A percentile compares a stretch with the other conserved stretches of the same genome.
phyloP scores from a whole-genome alignment of 1,140 invertebrate species.

The Drosophila bifasciata region DNA sequence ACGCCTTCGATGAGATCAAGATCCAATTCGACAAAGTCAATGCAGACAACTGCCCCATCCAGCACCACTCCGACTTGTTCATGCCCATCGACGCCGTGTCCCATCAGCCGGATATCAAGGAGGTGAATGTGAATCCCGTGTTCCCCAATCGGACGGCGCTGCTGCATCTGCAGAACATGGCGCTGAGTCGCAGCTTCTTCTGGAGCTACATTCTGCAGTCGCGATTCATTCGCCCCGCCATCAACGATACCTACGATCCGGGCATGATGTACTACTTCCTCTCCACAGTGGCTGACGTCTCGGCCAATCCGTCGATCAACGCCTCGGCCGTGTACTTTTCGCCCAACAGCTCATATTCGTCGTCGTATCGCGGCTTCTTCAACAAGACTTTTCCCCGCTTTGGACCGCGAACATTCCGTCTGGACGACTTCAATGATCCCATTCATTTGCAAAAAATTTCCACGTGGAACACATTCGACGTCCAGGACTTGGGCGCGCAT shows the following conservation, averaged over 20 bases:
- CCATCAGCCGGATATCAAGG: constrained; percentile 96
- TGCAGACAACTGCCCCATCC: constrained; percentile 94
- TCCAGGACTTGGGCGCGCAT: constrained; percentile 93
- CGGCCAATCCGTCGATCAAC: constrained; percentile 96
- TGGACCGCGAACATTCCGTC: constrained; percentile 95
- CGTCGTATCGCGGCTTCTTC: constrained; percentile 97
- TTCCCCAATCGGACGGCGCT: constrained; percentile 97
- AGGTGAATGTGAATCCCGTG: constrained; percentile 96
- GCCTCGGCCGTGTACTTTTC: constrained; percentile 97
- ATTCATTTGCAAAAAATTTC: constrained; percentile 96
- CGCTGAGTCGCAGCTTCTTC: constrained; percentile 96
- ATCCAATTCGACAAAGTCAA: constrained; percentile 91
- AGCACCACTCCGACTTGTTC: constrained; percentile 93
- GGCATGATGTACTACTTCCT: constrained; percentile 99
- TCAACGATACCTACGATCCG: constrained; percentile 96
- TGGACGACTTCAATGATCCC: constrained; percentile 97
- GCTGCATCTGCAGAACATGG: constrained; percentile 97
- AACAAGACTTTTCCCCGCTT: constrained; percentile 98
- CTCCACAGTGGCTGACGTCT: constrained; percentile 97
- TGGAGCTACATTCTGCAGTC: constrained; percentile 98
- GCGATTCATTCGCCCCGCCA: constrained; percentile 93
- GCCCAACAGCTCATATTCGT: constrained; percentile 96
- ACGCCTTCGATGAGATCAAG: constrained; percentile 95
- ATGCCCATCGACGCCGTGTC: constrained; percentile 93
- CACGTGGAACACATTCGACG: constrained; percentile 94